Evolutionary conservation across 2,888 invertebrate genomes (phyloP).

Genomic region (Clostera curtula): DNA sequence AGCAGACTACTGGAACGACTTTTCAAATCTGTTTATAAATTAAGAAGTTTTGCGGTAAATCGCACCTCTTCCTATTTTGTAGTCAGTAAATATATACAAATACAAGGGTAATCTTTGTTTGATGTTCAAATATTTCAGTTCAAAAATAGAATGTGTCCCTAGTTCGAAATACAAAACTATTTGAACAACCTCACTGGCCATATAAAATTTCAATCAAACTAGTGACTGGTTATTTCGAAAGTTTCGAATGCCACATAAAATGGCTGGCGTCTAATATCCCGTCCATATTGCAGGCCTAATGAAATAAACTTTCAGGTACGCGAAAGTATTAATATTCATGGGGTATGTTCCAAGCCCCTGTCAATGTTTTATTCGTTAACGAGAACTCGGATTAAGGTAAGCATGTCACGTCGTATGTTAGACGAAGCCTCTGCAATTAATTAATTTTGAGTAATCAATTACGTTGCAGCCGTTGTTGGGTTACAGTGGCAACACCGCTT

Average conservation of each 20-base stretch:
- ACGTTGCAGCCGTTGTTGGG: constrained; percentile 28
- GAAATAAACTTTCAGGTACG: constrained; percentile 68
- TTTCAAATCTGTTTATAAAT: too few relatives aligned
- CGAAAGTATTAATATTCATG: constrained; percentile 68
- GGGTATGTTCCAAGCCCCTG: constrained; percentile 45
- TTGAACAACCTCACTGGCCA: too few relatives aligned
- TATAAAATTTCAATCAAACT: neutral
- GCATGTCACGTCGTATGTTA: constrained; percentile 68
- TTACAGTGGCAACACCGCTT: constrained; percentile 14
- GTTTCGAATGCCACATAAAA: neutral
- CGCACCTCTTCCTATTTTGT: too few relatives aligned
- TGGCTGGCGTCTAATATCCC: constrained; percentile 11
- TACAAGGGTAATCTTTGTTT: too few relatives aligned
- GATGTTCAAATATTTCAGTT: too few relatives aligned
- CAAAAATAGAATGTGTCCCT: too few relatives aligned
- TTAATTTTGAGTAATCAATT: constrained; percentile 66
- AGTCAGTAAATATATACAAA: too few relatives aligned
- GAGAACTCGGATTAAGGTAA: constrained; percentile 65
- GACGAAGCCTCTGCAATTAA: constrained; percentile 54
- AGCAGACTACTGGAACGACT: too few relatives aligned
- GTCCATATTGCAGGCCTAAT: constrained; percentile 46
- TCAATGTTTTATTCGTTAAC: constrained; percentile 74
- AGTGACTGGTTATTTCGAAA: neutral
- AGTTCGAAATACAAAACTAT: too few relatives aligned
- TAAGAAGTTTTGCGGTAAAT: too few relatives aligned